phyloP scores from a whole-genome alignment of 2,113 vertebrate genomes.

The Bagarius yarrelli region DNA sequence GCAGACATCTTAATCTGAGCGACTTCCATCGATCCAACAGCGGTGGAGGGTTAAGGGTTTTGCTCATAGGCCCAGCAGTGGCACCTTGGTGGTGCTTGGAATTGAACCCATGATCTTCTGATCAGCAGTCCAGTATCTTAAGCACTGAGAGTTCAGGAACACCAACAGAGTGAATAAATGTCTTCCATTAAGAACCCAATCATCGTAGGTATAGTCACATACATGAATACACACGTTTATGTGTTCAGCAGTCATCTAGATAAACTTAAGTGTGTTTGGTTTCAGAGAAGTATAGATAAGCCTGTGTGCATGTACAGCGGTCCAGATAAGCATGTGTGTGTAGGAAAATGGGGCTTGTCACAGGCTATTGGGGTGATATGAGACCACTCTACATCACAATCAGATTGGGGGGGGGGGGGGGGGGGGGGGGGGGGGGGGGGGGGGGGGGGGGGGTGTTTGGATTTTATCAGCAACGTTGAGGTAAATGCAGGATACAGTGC shows the following conservation, averaged over 20 bases:
- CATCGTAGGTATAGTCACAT: neutral
- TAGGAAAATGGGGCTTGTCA: conserved; percentile 30
- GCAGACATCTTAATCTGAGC: too few relatives aligned
- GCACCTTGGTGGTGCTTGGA: too few relatives aligned
- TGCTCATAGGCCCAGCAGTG: too few relatives aligned
- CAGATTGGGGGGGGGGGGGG: conserved; percentile 26
- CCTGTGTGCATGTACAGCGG: neutral
- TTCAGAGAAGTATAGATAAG: neutral
- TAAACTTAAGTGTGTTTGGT: neutral
- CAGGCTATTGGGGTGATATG: conserved; percentile 31
- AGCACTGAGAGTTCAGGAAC: neutral
- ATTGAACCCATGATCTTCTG: too few relatives aligned
- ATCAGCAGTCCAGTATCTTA: too few relatives aligned
- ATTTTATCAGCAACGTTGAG: conserved; percentile 31
- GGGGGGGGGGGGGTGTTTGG: neutral
- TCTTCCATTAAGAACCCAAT: neutral
- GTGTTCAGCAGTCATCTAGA: neutral
- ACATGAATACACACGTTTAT: neutral
- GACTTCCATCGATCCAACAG: too few relatives aligned
- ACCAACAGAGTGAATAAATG: neutral
- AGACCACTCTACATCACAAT: conserved; percentile 38
- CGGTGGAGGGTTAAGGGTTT: too few relatives aligned
- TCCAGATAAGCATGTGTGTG: conserved; percentile 11
- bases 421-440: neutral
- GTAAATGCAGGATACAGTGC: neutral